Evolutionary conservation across 92 coral and sea anemone species (phyloP).

Genomic region (Paragorgia papillata): DNA sequence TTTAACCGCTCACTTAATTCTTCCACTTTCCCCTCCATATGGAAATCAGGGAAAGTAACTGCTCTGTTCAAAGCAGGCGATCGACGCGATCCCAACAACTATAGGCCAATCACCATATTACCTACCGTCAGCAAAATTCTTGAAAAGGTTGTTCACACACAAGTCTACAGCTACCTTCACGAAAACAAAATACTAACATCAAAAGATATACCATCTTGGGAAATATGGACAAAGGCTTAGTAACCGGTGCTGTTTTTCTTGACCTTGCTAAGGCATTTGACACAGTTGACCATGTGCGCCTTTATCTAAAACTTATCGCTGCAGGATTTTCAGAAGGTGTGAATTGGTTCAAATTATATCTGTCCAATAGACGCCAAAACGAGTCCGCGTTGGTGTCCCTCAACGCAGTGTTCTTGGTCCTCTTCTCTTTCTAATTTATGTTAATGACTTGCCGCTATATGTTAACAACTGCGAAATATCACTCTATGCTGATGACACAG

Average conservation of each 20-base stretch:
- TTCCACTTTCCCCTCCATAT: background rate
- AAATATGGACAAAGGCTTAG: constrained; percentile 1
- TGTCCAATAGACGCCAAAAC: background rate
- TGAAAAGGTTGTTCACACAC: constrained; percentile 10
- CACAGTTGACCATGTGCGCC: background rate
- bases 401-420: constrained; percentile 3
- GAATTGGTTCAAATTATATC: background rate
- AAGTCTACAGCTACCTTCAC: background rate
- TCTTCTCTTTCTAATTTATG: constrained; percentile 10
- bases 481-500: constrained; percentile 18
- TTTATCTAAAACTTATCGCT: background rate
- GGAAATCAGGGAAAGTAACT: constrained; percentile 16
- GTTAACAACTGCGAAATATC: constrained; percentile 11
- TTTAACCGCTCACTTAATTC: constrained; percentile 14
- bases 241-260: background rate
- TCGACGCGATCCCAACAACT: background rate
- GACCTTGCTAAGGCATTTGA: background rate
- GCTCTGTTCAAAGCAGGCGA: constrained; percentile 13
- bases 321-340: background rate
- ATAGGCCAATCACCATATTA: constrained; percentile 14
- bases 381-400: background rate
- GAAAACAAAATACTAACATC: constrained; percentile 1
- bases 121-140: constrained; percentile 1
- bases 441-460: constrained; percentile 12
- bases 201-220: background rate